Conservation (phyloP, 2,797 vertebrate genomes). For the Echiichthys vipera region DNA sequence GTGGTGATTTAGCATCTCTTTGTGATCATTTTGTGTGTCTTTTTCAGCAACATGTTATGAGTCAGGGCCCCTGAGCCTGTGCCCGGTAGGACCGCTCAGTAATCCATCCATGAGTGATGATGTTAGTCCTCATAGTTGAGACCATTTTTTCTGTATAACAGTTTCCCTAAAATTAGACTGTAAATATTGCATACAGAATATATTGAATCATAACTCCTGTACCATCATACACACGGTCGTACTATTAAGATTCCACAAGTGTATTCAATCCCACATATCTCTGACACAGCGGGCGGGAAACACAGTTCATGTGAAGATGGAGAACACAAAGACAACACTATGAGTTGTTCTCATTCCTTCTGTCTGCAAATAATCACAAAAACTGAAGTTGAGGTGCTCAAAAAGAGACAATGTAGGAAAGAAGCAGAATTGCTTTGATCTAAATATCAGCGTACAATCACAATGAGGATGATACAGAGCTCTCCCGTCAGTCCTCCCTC, state of each 20-base stretch:
- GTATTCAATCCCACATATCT: constrained; percentile 34
- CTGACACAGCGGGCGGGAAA: constrained; percentile 8
- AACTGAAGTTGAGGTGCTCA: constrained; percentile 16
- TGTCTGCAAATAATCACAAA: constrained; percentile 18
- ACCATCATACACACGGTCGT: too few species aligned
- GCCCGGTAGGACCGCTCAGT: too few species aligned
- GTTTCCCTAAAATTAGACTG: too few species aligned
- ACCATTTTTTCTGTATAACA: too few species aligned
- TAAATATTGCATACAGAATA: too few species aligned
- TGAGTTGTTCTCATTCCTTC: neutral
- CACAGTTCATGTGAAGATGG: neutral
- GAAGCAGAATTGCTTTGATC: constrained; percentile 66
- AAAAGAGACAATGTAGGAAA: constrained; percentile 27
- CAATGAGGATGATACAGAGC: constrained; percentile 35
- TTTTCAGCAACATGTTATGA: too few species aligned
- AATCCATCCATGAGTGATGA: too few species aligned
- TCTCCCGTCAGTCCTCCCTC: constrained; percentile 47
- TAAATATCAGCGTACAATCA: constrained; percentile 52
- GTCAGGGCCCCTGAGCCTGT: too few species aligned
- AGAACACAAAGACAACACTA: constrained; percentile 1
- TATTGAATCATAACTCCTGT: too few species aligned
- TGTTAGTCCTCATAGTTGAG: too few species aligned
- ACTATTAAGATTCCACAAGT: constrained; percentile 35
- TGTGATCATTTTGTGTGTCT: too few species aligned
- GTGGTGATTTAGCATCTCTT: too few species aligned